Conservation (phyloP, 2,113 vertebrate genomes). For the Seriola quinqueradiata region DNA sequence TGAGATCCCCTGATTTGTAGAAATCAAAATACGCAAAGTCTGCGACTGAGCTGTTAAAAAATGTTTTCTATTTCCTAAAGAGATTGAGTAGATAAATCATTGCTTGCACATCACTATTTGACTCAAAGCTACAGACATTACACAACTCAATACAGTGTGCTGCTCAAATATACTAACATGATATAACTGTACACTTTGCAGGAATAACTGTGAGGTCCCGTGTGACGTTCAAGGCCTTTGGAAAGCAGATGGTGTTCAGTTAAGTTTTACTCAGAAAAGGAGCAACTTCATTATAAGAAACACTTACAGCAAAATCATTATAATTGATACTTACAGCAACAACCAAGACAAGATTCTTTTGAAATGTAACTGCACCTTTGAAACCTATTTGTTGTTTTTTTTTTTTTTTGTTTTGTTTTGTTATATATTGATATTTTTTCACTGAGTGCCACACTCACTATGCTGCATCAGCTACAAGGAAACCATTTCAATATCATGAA, state of each 20-base stretch:
- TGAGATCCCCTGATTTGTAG: too few relatives aligned
- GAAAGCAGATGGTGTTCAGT: conserved; percentile 39
- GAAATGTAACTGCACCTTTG: background rate
- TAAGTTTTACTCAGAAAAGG: conserved; percentile 38
- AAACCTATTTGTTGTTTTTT: background rate
- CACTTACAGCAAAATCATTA: conserved; percentile 35
- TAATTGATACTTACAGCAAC: conserved; percentile 31
- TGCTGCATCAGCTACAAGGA: conserved; percentile 1
- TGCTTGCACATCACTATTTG: background rate
- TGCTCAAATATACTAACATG: conserved; percentile 26
- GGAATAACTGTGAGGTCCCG: conserved; percentile 36
- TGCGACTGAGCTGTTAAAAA: background rate
- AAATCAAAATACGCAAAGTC: too few relatives aligned
- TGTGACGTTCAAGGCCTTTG: conserved; percentile 6
- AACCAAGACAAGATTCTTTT: background rate
- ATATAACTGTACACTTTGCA: conserved; percentile 20
- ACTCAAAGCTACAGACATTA: conserved; percentile 3
- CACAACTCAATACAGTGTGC: background rate
- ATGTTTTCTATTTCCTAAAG: background rate
- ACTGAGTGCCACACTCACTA: background rate
- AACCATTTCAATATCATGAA: background rate
- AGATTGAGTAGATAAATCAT: background rate
- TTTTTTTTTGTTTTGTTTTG: background rate
- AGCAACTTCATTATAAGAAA: conserved; percentile 25
- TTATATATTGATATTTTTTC: background rate